Evolutionary conservation across 2,888 invertebrate species (phyloP), one percentile per base, ranked within the genome.

Genomic region (Macrophya alboannulata): DNA sequence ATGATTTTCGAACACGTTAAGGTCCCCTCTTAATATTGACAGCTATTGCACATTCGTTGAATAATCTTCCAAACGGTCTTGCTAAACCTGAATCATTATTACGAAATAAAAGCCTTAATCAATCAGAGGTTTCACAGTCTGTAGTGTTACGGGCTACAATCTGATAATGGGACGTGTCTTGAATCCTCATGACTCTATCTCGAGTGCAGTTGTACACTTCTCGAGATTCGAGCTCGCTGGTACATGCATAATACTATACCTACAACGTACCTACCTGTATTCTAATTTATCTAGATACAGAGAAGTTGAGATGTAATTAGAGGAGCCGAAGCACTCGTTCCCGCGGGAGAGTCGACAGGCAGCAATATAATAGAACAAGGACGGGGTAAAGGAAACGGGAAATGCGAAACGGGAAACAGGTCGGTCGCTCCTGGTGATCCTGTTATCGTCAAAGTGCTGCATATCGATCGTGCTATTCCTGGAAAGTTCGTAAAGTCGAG

Each of bases 401-500:
- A 55, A 17, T 5, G 43, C n/a, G 25, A 25, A 55, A 17, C 43
- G 43, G 55, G 25, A 25, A 77, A 51, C 77, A 55, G 55, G 55
- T 62, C 59, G 59, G 59, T 40, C 59, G 43, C 62, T 62, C 40
- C 21, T 81, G n/a, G 79, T 81, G 81, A 81, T 81, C 40, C 59
- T 62, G 59, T 21, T 59, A 62, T 62, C 40, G 40, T 81, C 81
- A 81, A 81, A 81, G 81, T 81, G 81, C 81, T 81, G 81, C 59
- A 77, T 81, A 81, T 81, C 62, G 81, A 81, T 81, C 62, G 48
- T 62, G 59, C 81, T 59, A 62, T 81, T 81, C 43, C 59, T 43
- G 81, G 81, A 81, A 43, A 81, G 21, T 62, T 81, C 62, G 43
- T 37, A 62, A 4, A 17, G 51, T 55, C 77, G 31, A 55, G 77